phyloP scores from a whole-genome alignment of 2,797 vertebrate species.

The Amazona finschi region DNA sequence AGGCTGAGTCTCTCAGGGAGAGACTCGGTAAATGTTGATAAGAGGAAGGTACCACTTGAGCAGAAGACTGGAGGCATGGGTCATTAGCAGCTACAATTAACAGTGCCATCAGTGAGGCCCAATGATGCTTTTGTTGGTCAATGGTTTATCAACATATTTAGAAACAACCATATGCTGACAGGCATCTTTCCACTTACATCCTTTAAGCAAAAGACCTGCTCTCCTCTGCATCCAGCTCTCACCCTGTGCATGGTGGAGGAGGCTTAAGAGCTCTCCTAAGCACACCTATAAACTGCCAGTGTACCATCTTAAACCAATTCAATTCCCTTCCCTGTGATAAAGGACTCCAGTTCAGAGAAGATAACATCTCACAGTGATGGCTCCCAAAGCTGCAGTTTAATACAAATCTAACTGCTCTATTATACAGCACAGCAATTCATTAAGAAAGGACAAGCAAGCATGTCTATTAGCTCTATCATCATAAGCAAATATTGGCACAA shows the following conservation, averaged over 20 bases:
- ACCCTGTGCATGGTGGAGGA: background rate
- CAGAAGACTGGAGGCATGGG: background rate
- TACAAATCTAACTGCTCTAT: conserved; percentile 51
- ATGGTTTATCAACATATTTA: background rate
- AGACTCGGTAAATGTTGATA: background rate
- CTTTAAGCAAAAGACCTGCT: background rate
- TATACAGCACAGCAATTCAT: conserved; percentile 58
- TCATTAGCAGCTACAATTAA: background rate
- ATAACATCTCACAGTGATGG: conserved; percentile 56
- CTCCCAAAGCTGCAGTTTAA: conserved; percentile 60
- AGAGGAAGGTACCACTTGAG: background rate
- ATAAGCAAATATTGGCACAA: conserved; percentile 33
- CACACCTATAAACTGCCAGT: conserved; percentile 30
- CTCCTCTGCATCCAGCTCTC: background rate
- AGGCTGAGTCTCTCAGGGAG: background rate
- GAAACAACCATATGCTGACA: background rate
- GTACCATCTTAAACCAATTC: conserved; percentile 40
- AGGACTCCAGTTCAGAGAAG: conserved; percentile 28
- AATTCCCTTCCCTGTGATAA: conserved; percentile 62
- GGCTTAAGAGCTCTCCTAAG: conserved; percentile 37
- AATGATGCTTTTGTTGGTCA: background rate
- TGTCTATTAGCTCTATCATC: conserved; percentile 38
- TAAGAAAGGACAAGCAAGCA: conserved; percentile 57
- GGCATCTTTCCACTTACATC: background rate
- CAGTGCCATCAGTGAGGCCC: background rate